A percentile compares a stretch with the other conserved stretches of the same genome.
Conservation (phyloP, 2,888 invertebrate species). For the Apantesis nais region DNA sequence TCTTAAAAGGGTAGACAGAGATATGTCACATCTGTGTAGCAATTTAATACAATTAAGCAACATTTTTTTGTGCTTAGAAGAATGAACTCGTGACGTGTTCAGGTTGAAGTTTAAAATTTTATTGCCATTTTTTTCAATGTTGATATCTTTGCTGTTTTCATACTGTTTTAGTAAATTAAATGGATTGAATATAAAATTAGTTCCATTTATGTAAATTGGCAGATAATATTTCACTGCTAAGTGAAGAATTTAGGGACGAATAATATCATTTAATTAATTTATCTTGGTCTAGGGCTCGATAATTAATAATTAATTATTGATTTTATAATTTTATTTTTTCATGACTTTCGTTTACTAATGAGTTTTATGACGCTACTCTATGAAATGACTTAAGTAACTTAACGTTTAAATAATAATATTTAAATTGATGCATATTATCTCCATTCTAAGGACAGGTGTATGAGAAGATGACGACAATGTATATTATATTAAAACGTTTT, state of each 20-base stretch:
- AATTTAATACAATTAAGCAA: too few relatives aligned
- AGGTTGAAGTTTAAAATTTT: not conserved
- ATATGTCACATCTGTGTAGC: too few relatives aligned
- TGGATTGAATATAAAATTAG: not conserved
- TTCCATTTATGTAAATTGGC: not conserved
- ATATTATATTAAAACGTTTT: not conserved
- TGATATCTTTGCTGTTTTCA: not conserved
- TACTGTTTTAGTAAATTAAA: not conserved
- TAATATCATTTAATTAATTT: not conserved
- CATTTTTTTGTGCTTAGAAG: too few relatives aligned
- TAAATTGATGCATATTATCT: not conserved
- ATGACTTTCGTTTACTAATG: not conserved
- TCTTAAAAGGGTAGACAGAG: too few relatives aligned
- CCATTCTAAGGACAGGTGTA: too few relatives aligned
- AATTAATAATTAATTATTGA: not conserved
- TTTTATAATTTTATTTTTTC: too few relatives aligned
- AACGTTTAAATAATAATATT: not conserved
- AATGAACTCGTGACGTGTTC: not conserved
- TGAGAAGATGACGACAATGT: too few relatives aligned
- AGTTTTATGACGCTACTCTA: too few relatives aligned
- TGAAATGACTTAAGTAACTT: too few relatives aligned
- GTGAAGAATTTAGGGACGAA: not conserved
- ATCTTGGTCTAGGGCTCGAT: accelerated
- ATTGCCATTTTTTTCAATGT: too few relatives aligned
- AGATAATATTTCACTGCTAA: not conserved